Base-by-base conservation (phyloP, 1,140 invertebrate genomes). In the Drosophila ogumai region DNA sequence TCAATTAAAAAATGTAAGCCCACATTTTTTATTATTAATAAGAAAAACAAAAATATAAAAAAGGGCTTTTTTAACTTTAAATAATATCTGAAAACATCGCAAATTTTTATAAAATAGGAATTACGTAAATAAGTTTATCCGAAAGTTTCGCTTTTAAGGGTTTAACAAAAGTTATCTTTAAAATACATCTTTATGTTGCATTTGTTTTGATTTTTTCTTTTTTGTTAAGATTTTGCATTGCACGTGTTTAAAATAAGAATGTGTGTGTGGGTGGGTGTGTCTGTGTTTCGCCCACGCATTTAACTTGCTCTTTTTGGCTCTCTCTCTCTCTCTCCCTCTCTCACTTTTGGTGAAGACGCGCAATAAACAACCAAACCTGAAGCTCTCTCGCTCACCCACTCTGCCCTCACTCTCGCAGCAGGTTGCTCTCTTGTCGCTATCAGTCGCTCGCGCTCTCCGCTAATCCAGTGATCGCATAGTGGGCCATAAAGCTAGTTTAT, bases 291-390 rank as follows among this genome's bases (percentile, higher is more conserved):
- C 69, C 69, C 65, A 55, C 69, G 49, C 68, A 28, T 44, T 28
- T 63, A n/a, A 9, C n/a, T 13, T 25, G 5, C 36, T 47, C 22
- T 55, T 3, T 34, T 12, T 19, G 6, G 43, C 44, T 54, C 36
- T 63, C 38, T 43, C 59, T 47, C 56, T 72, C 44, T 54, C 36
- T 63, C 38, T 43, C 59, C 44, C 56, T 72, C 81, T 76, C 47
- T 60, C 59, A 65, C 19, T 36, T 54, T 36, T 22, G 61, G 50
- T 68, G 79, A 82, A 82, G 80, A 82, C 81, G 80, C 74, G 47
- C 64, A 81, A 75, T 54, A 80, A 64, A 81, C 66, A 79, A 79
- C 73, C 57, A 80, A 69, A 80, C 52, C 19, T 38, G 56, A 67
- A 63, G 73, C 79, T 66, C 57, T 49, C 57, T 32, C 13, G 17